Evolutionary conservation across 1,140 invertebrate genomes (phyloP), one percentile per base, ranked within the genome.

Genomic region (Bombus affinis): DNA sequence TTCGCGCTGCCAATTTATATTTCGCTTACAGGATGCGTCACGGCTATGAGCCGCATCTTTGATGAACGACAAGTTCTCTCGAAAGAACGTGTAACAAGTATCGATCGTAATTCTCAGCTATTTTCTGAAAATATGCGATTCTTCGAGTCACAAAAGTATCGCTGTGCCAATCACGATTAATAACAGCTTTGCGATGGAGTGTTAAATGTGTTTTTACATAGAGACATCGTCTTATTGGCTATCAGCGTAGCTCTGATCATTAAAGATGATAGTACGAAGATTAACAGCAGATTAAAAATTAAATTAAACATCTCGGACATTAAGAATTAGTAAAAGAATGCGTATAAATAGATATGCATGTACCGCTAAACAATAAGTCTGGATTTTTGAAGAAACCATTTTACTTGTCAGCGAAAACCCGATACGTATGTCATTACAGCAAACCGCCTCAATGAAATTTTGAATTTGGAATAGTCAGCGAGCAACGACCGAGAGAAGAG

Each of bases 1-100:
- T 90, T 82, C 65, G 81, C 71, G 77, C 83, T 76, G 6, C 65
- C 85, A 89, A 91, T 92, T 92, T 92, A 90, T 62, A 62, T 92
- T 91, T 91, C 57, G 79, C 86, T 66, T 37, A 47, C 65, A 32
- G 66, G 18, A 35, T 22, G 22, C 32, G 28, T 15, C n/a, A 66
- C 15, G 15, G 15, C 32, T n/a, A n/a, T n/a, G 62, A 35, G 35
- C 9, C 25, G 37, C 39, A 44, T 32, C 39, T 32, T 28, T 15
- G 65, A 70, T 37, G 53, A 79, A 72, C 37, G 37, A n/a, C 70
- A 71, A 6, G 25, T 2, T 22, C 35, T 25, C 18, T 66, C 35
- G 35, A 35, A 70, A 35, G 35, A 37, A 70, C 35, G 32, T 12
- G 59, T n/a, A n/a, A 62, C 59, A 62, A 62, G 28, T 3, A 3